These are phyloP conservation scores for Plodia interpunctella DNA, from an alignment of 1,140 invertebrate genomes.

Conservation along the genomic window DNA sequence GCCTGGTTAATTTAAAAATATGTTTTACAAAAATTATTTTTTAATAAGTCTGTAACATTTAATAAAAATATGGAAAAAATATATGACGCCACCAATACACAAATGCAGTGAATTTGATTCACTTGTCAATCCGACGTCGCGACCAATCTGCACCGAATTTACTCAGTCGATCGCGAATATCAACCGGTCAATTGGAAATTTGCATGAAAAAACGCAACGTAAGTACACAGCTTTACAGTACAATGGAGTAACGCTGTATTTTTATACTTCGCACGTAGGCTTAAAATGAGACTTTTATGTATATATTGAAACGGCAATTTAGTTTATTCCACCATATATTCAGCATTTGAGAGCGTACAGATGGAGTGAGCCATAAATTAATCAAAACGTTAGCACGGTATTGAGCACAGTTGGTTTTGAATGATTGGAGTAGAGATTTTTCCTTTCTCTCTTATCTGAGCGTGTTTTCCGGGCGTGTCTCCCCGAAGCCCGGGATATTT, in stretches of 20 bases:
- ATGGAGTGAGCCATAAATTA: too few relatives aligned
- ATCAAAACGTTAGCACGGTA: too few relatives aligned
- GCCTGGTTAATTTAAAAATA: too few relatives aligned
- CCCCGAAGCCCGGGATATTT: too few relatives aligned
- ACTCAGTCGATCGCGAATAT: slow-evolving; percentile 60
- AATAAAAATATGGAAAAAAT: slow-evolving; percentile 12
- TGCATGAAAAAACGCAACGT: slow-evolving; percentile 68
- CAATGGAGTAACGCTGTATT: slow-evolving; percentile 7
- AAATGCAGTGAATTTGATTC: slow-evolving; percentile 59
- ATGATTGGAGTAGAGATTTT: too few relatives aligned
- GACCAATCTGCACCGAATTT: slow-evolving; percentile 65
- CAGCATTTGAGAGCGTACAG: background rate
- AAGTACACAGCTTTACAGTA: slow-evolving; percentile 26
- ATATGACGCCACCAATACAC: slow-evolving; percentile 45
- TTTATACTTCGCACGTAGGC: background rate
- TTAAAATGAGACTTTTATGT: slow-evolving; percentile 2
- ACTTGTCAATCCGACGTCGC: slow-evolving; percentile 71
- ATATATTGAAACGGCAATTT: background rate
- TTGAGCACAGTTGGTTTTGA: too few relatives aligned
- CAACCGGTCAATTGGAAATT: slow-evolving; percentile 64
- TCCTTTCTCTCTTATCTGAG: too few relatives aligned
- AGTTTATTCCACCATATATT: background rate
- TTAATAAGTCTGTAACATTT: background rate
- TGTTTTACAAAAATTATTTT: too few relatives aligned
- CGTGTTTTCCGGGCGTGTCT: too few relatives aligned